Percentiles rank a stretch among this genome's conserved stretches.
Evolutionary conservation across 2,113 vertebrate species (phyloP).

Genomic region (Stegastes partitus): DNA sequence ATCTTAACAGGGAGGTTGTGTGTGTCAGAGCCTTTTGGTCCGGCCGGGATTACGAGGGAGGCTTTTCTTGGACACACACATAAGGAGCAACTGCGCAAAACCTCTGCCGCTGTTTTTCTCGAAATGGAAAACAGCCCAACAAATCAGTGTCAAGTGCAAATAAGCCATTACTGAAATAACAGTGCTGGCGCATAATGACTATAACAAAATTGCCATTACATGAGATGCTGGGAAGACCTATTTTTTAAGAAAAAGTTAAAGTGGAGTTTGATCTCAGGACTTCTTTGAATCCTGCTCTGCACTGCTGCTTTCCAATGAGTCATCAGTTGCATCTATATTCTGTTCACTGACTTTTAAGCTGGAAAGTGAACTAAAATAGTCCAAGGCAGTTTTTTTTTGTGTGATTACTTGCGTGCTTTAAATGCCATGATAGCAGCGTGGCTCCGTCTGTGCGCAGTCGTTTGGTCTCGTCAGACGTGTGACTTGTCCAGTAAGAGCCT

Average conservation of each 20-base stretch:
- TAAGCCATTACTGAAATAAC: not conserved
- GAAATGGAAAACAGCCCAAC: constrained; percentile 2
- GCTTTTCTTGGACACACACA: not conserved
- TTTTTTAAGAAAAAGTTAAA: constrained; percentile 1
- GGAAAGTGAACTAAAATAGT: constrained; percentile 27
- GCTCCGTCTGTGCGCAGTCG: not conserved
- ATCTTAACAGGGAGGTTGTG: not conserved
- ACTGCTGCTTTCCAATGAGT: constrained; percentile 35
- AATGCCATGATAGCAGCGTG: not conserved
- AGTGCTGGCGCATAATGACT: not conserved
- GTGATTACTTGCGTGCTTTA: not conserved
- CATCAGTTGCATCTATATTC: constrained; percentile 54
- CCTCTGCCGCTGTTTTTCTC: not conserved
- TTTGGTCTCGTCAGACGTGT: no score
- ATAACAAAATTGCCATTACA: not conserved
- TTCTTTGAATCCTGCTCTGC: constrained; percentile 25
- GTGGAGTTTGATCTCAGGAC: constrained; percentile 31
- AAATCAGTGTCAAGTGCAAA: constrained; percentile 1
- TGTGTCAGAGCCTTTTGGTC: constrained; percentile 15
- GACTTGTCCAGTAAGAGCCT: no score
- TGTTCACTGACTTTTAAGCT: constrained; percentile 45
- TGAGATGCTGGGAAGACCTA: not conserved
- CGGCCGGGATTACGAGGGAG: not conserved
- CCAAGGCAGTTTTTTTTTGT: not conserved
- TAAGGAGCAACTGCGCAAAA: not conserved